These are phyloP conservation scores for Drosophila paramelanica DNA, from an alignment of 2,888 invertebrate species.

Conservation along the genomic window DNA sequence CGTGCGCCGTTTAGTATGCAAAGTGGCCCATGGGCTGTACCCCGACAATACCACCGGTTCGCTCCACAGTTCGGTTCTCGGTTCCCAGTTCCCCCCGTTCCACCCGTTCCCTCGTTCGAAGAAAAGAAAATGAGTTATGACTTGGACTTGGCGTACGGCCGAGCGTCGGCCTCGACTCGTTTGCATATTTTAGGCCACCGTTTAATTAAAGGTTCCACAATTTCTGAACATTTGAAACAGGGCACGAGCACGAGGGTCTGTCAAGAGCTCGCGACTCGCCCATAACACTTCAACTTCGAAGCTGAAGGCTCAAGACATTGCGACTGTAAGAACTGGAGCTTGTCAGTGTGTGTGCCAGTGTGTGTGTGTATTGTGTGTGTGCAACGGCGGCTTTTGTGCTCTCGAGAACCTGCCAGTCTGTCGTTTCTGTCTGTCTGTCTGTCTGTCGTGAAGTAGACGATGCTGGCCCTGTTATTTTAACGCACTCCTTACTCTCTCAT, in stretches of 20 bases:
- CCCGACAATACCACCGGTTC: constrained; percentile 24
- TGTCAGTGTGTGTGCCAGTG: background rate
- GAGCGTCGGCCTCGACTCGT: constrained; percentile 67
- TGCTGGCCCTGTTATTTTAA: constrained; percentile 74
- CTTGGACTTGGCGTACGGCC: constrained; percentile 69
- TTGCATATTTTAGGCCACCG: constrained; percentile 85
- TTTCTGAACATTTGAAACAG: constrained; percentile 73
- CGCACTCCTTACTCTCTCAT: constrained; percentile 48
- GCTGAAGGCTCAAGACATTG: constrained; percentile 22
- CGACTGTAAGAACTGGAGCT: constrained; percentile 38
- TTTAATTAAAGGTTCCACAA: constrained; percentile 84
- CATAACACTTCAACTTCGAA: constrained; percentile 54
- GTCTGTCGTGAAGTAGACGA: constrained; percentile 50
- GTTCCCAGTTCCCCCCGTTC: background rate
- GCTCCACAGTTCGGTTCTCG: background rate
- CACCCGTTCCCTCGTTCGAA: constrained; percentile 1
- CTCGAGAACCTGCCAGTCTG: constrained; percentile 57
- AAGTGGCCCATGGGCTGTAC: constrained; percentile 75
- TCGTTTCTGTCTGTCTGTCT: background rate
- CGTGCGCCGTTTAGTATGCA: constrained; percentile 83
- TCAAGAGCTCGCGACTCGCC: constrained; percentile 74
- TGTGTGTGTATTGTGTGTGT: constrained; percentile 15
- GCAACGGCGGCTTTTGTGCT: constrained; percentile 60
- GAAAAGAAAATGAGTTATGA: constrained; percentile 83
- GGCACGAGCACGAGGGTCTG: constrained; percentile 81